Evolutionary conservation across 2,888 invertebrate species (phyloP).

Genomic region (Drosophila flavopinicola): DNA sequence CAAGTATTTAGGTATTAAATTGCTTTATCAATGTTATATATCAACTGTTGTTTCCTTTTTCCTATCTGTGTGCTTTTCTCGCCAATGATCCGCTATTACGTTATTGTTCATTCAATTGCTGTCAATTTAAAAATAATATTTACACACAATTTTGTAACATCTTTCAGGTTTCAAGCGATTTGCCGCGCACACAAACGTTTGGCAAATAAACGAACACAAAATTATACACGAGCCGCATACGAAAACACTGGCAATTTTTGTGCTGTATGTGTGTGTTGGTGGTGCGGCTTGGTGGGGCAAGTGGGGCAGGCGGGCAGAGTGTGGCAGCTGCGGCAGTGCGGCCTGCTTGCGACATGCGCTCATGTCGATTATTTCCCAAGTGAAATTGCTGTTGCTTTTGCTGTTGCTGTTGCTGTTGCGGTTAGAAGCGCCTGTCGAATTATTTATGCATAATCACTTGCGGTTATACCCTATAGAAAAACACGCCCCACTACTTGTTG

Average conservation of each 20-base stretch:
- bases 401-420: slow-evolving; percentile 37
- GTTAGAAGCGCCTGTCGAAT: slow-evolving; percentile 40
- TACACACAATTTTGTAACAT: slow-evolving; percentile 55
- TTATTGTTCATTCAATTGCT: slow-evolving; percentile 69
- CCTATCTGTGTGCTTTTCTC: slow-evolving; percentile 11
- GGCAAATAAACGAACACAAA: slow-evolving; percentile 25
- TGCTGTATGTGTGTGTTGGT: background rate
- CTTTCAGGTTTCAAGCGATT: slow-evolving; percentile 40
- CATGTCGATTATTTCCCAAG: slow-evolving; percentile 48
- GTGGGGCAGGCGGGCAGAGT: background rate
- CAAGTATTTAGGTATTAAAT: slow-evolving; percentile 20
- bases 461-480: slow-evolving; percentile 32
- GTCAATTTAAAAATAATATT: slow-evolving; percentile 76
- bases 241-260: slow-evolving; percentile 55
- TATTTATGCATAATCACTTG: slow-evolving; percentile 61
- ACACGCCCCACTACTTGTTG: background rate
- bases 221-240: slow-evolving; percentile 53
- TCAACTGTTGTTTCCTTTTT: slow-evolving; percentile 3
- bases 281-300: background rate
- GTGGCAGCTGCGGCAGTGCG: slow-evolving; percentile 17
- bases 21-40: slow-evolving; percentile 1
- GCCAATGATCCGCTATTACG: slow-evolving; percentile 54
- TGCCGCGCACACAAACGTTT: slow-evolving; percentile 7
- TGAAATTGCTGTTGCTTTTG: slow-evolving; percentile 32
- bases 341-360: slow-evolving; percentile 58